Base-by-base conservation (phyloP, 2,113 vertebrate genomes). In the Gymnorhina tibicen region DNA sequence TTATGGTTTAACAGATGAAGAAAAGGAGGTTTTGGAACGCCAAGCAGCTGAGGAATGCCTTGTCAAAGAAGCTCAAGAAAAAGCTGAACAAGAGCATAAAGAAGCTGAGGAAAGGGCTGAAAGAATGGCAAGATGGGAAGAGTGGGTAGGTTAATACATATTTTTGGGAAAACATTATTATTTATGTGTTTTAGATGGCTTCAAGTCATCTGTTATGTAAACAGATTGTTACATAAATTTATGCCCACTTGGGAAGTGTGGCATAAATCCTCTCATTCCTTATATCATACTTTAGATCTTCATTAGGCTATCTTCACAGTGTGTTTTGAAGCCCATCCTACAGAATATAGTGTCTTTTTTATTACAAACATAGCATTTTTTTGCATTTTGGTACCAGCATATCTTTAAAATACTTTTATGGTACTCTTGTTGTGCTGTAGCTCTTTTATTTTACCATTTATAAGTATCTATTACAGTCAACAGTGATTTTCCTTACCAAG, bases 111-210 rank as follows among this genome's bases (percentile, higher is more conserved):
- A 99, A 95, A 97, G 84, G 4, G 97, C 96, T 1, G 96, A 98
- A 91, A 99, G 97, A 89, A 89, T 97, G 11, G 97, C 97, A 16
- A 91, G 92, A 58, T 99, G 98, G 99, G 98, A 98, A 93, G 98
- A 99, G 63, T 99, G 99, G 99, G 99, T 99, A 97, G 91, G 98
- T 72, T 55, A 78, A 87, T 49, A 64, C 0, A 14, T 75, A 20
- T n/a, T 23, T 76, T 59, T 8, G 1, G 6, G 5, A 64, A 95
- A 75, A 7, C 1, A 9, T 89, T 60, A 18, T 79, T 56, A 58
- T 92, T 74, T 75, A 37, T 30, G 20, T 64, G 27, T 16, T 91
- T 84, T 60, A 93, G 20, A 59, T 66, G 28, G 20, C 42, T 89
- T 77, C 22, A 39, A 81, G 22, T n/a, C 77, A 52, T 64, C 32